Conservation (phyloP, 2,797 vertebrate genomes). For the Muscicapa striata region DNA sequence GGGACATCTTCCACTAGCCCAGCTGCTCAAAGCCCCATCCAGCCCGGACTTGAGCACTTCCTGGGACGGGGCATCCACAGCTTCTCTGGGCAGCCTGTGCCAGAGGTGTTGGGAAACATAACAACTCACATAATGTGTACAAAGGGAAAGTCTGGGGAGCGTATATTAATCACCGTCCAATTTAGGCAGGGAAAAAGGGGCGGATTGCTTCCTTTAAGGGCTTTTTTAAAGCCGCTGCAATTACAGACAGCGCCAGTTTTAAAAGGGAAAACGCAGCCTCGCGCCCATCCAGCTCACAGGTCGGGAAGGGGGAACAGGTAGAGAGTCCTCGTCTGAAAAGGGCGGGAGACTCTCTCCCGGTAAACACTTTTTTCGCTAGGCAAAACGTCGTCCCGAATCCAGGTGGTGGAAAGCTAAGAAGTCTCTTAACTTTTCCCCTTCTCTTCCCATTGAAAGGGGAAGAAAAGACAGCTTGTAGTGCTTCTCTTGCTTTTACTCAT, state of each 20-base stretch:
- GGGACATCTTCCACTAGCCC: neutral
- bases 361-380: neutral
- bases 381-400: neutral
- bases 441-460: accelerated
- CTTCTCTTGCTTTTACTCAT: neutral
- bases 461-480: neutral
- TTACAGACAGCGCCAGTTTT: neutral
- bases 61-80: neutral
- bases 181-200: neutral
- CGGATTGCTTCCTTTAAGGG: neutral
- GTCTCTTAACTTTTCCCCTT: neutral
- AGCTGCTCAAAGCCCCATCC: neutral
- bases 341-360: neutral
- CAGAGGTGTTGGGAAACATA: neutral
- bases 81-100: neutral
- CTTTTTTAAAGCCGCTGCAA: neutral
- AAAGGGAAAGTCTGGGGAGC: neutral
- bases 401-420: neutral
- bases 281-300: neutral
- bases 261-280: accelerated
- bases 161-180: neutral
- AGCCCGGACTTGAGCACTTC: neutral
- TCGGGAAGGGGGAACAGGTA: no score
- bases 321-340: neutral
- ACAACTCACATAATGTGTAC: accelerated